Conservation (phyloP, 2,113 vertebrate genomes). For the Antechinus stuartii region DNA sequence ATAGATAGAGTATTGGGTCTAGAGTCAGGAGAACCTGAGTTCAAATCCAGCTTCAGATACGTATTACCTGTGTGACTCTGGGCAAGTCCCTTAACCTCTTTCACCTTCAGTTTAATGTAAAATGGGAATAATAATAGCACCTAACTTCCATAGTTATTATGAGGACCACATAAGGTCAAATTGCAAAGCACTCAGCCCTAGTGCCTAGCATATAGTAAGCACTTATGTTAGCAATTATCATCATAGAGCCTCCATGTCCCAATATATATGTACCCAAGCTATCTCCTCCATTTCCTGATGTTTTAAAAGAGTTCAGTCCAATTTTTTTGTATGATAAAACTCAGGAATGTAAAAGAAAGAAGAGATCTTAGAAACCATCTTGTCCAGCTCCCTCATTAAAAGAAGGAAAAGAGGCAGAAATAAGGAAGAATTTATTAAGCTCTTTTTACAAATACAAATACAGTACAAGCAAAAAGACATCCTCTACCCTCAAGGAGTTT, state of each 20-base stretch:
- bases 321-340: background rate
- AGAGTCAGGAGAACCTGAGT: background rate
- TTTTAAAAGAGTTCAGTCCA: background rate
- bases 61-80: background rate
- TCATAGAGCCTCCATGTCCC: background rate
- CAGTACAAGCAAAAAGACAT: background rate
- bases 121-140: background rate
- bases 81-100: background rate
- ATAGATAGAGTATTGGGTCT: background rate
- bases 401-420: background rate
- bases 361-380: background rate
- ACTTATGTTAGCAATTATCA: background rate
- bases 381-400: background rate
- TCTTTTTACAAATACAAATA: background rate
- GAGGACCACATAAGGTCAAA: background rate
- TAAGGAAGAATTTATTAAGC: background rate
- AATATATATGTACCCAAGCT: background rate
- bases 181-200: background rate
- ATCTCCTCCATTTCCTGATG: background rate
- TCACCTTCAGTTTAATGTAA: background rate
- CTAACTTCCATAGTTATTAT: background rate
- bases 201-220: background rate
- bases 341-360: background rate
- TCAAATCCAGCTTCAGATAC: background rate
- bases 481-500: background rate